Conservation (phyloP, 2,113 vertebrate species). For the Archocentrus centrarchus region DNA sequence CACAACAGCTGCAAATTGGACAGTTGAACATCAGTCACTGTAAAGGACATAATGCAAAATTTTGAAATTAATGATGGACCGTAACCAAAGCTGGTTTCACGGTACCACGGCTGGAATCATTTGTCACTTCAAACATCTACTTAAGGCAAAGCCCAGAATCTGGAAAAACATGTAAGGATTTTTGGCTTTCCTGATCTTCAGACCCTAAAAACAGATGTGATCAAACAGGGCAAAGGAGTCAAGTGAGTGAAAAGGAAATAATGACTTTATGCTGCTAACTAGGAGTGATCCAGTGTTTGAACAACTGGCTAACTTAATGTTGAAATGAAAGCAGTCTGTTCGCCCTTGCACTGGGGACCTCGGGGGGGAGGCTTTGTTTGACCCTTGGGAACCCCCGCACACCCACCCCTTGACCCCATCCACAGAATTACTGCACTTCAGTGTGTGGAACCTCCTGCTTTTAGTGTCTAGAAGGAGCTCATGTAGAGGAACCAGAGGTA, state of each 20-base stretch:
- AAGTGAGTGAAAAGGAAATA: slow-evolving; percentile 57
- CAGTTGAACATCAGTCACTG: slow-evolving; percentile 63
- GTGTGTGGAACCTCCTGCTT: slow-evolving; percentile 56
- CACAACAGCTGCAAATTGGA: slow-evolving; percentile 66
- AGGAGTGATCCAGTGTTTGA: slow-evolving; percentile 51
- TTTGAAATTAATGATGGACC: slow-evolving; percentile 64
- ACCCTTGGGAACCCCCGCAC: slow-evolving; percentile 52
- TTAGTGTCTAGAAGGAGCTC: slow-evolving; percentile 49
- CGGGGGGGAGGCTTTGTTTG: slow-evolving; percentile 51
- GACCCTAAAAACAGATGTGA: slow-evolving; percentile 27
- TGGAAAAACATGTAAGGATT: slow-evolving; percentile 12
- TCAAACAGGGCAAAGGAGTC: slow-evolving; percentile 24
- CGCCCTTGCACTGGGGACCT: slow-evolving; percentile 55
- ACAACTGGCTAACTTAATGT: slow-evolving; percentile 65
- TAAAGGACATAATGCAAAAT: slow-evolving; percentile 58
- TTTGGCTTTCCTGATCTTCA: slow-evolving; percentile 22
- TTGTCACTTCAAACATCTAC: slow-evolving; percentile 57
- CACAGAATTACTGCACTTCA: slow-evolving; percentile 69
- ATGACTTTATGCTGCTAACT: slow-evolving; percentile 60
- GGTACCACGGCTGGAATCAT: slow-evolving; percentile 50
- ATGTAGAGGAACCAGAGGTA: slow-evolving; percentile 65
- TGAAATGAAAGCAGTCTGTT: slow-evolving; percentile 44
- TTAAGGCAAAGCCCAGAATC: slow-evolving; percentile 40
- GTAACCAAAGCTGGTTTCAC: slow-evolving; percentile 71
- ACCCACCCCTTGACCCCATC: slow-evolving; percentile 60